phyloP scores from a whole-genome alignment of 2,888 invertebrate species.

The Pediacus dermestoides region DNA sequence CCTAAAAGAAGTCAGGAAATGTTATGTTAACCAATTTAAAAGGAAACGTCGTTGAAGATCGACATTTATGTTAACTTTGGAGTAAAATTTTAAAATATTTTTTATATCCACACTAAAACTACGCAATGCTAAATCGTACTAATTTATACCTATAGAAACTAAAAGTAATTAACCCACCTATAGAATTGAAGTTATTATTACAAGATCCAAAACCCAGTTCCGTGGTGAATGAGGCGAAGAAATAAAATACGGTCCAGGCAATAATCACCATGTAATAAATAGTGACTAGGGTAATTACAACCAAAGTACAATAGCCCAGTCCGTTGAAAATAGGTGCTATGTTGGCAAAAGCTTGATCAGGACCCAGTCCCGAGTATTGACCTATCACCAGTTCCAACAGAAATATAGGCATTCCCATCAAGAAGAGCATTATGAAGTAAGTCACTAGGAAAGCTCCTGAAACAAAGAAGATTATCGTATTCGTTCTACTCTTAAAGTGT shows the following conservation, averaged over 20 bases:
- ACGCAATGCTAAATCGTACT: background rate
- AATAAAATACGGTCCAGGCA: constrained; percentile 73
- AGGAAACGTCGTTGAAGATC: too few species aligned
- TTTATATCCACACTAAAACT: background rate
- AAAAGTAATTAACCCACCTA: constrained; percentile 50
- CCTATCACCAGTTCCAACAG: constrained; percentile 75
- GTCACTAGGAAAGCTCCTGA: constrained; percentile 73
- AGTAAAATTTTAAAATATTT: background rate
- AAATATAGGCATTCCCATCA: constrained; percentile 77
- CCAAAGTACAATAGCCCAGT: constrained; percentile 64
- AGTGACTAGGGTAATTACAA: constrained; percentile 67
- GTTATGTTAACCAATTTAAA: too few species aligned
- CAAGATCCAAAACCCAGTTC: constrained; percentile 69
- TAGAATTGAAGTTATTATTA: constrained; percentile 58
- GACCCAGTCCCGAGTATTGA: constrained; percentile 74
- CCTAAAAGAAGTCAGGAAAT: too few species aligned
- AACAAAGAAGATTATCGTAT: too few species aligned
- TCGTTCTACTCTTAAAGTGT: too few species aligned
- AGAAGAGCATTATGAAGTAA: constrained; percentile 69
- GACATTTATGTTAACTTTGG: too few species aligned
- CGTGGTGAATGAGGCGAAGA: constrained; percentile 63
- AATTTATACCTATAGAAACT: constrained; percentile 1
- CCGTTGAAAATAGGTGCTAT: constrained; percentile 63
- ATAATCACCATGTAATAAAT: constrained; percentile 80
- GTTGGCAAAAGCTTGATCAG: constrained; percentile 59